A percentile compares a stretch with the other conserved stretches of the same genome.
These are phyloP conservation scores for Drosophila monieri DNA, from an alignment of 2,888 invertebrate species.

Conservation along the genomic window DNA sequence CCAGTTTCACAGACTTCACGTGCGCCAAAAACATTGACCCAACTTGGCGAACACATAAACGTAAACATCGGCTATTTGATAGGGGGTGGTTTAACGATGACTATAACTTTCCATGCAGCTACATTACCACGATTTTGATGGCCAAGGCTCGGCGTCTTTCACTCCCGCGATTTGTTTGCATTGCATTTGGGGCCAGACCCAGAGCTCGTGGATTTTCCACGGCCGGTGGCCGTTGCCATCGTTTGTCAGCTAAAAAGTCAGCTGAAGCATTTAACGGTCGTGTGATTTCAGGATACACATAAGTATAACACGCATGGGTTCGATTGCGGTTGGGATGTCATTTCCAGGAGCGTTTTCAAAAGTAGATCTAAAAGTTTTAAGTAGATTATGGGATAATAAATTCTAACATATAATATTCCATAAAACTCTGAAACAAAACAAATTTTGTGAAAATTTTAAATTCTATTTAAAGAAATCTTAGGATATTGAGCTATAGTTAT, in stretches of 20 bases:
- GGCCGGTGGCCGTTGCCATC: conserved; percentile 14
- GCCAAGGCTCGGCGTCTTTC: conserved; percentile 51
- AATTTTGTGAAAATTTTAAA: too few relatives aligned
- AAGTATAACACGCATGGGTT: conserved; percentile 39
- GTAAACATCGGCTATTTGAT: conserved; percentile 32
- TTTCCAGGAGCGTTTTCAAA: conserved; percentile 43
- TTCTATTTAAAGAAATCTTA: too few relatives aligned
- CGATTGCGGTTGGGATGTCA: conserved; percentile 54
- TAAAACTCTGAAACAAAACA: too few relatives aligned
- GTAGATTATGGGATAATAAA: too few relatives aligned
- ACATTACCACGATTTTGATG: conserved; percentile 52
- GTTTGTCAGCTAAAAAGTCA: conserved; percentile 31
- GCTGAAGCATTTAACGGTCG: conserved; percentile 57
- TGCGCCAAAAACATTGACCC: conserved; percentile 60
- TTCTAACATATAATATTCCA: too few relatives aligned
- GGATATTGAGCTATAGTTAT: not conserved
- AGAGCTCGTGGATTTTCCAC: conserved; percentile 13
- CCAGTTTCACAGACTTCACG: conserved; percentile 35
- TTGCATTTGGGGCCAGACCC: conserved; percentile 57
- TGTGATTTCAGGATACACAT: conserved; percentile 48
- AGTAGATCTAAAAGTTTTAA: too few relatives aligned
- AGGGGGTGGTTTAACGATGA: conserved; percentile 50
- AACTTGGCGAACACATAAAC: conserved; percentile 45
- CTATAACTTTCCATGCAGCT: conserved; percentile 54
- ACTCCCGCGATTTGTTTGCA: conserved; percentile 61